These are phyloP conservation scores for Smithornis capensis DNA, from an alignment of 2,113 vertebrate species.

Conservation along the genomic window DNA sequence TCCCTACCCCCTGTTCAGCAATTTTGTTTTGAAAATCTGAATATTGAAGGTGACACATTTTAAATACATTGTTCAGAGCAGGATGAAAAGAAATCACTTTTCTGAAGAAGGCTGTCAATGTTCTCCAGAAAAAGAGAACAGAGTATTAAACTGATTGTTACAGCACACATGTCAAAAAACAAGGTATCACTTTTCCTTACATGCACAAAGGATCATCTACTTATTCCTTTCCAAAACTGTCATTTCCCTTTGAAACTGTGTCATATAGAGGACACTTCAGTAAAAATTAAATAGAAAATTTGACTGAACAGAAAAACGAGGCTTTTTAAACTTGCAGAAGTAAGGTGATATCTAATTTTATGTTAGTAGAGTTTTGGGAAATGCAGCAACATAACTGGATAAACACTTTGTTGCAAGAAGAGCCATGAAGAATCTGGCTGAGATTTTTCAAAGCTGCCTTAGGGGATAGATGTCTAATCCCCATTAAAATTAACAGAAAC, in stretches of 20 bases:
- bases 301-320: background rate
- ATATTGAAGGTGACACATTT: background rate
- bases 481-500: constrained; percentile 51
- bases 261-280: background rate
- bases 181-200: background rate
- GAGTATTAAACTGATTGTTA: background rate
- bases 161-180: background rate
- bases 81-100: background rate
- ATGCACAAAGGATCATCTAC: background rate
- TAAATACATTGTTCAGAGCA: background rate
- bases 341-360: background rate
- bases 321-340: background rate
- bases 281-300: background rate
- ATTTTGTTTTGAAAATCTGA: background rate
- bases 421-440: constrained; percentile 24
- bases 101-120: background rate
- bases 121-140: background rate
- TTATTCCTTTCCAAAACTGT: background rate
- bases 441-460: constrained; percentile 43
- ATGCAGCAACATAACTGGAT: background rate
- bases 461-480: constrained; percentile 26
- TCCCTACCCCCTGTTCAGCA: background rate
- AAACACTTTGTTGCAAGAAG: constrained; percentile 12
- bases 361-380: background rate
- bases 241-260: background rate